Base-by-base conservation (phyloP, 2,113 vertebrate species). In the Trachemys scripta region DNA sequence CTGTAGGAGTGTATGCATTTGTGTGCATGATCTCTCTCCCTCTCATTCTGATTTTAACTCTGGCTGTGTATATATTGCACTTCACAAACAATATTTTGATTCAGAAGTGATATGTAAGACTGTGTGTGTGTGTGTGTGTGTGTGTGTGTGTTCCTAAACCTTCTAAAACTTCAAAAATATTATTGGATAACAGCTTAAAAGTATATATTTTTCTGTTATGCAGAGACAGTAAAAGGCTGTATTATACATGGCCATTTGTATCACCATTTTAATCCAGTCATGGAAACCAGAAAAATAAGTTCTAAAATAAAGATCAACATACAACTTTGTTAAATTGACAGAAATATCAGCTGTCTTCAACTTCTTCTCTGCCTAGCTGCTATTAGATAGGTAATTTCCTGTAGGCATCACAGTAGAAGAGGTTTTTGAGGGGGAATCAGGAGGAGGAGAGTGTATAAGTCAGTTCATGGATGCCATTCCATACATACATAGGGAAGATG, bases 31-130 rank as follows among this genome's bases (percentile, higher is more conserved):
- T 38, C 17, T 65, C 31, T n/a, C 17, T 72, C 19, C 0, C 75
- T 96, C 27, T 91, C 87, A 96, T n/a, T 82, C 82, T 87, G 86
- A 2, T 35, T 56, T 92, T 59, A 87, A 79, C 5, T 83, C 14
- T 9, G 81, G 16, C 14, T 6, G 57, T 29, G 22, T 54, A 59
- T 76, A 92, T 83, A 59, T 25, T 11, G 2, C 80, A 79, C 17
- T 75, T 94, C 9, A 76, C 62, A 87, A 80, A 75, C 16, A 27
- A 11, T 53, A 10, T 9, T n/a, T n/a, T 2, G 2, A 87, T 59
- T 89, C 85, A 5, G 2, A 38, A 85, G 1, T 76, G 11, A 56
- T 2, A 88, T 87, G 1, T 17, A 84, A 80, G 25, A 81, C 72
- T 14, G 2, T 72, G 8, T 72, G 19, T 38, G 3, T 85, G 0